Base-by-base conservation (phyloP, 2,113 vertebrate species). In the Anolis carolinensis region DNA sequence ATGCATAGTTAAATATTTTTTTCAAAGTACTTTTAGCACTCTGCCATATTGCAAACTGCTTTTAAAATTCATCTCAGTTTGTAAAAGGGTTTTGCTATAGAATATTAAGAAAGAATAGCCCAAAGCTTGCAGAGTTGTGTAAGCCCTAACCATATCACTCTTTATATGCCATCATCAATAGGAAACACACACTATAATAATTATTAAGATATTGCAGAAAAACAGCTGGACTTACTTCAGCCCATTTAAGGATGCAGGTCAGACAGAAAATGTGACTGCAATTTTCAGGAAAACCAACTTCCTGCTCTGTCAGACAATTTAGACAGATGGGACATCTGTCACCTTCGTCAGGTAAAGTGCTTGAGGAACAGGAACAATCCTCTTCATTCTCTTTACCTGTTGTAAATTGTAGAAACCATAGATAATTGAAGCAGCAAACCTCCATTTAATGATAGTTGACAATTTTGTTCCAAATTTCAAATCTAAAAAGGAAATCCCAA, bases 231-330 rank as follows among this genome's bases (percentile, higher is more conserved):
- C 93, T 97, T 95, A 99, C 99, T 97, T 99, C 97, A 88, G 98
- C 98, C 99, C 98, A 99, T 30, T 97, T 98, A 89, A 99, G 96
- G 92, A 99, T 98, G 90, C 98, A 99, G 90, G 96, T 89, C 85
- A 98, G 94, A 94, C 99, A 99, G 95, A 99, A 99, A 91, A 97
- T 93, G 84, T 99, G 98, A 94, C 92, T 97, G 96, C 99, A 99
- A 94, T 95, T 97, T 95, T 99, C 97, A 9, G 98, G 98, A 94
- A 98, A 97, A 85, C 97, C 98, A 75, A 97, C 93, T 92, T 98
- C 98, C 52, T 96, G 95, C 32, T 95, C 96, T 30, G 94, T 94
- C 85, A 97, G 95, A 87, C 95, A 92, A 82, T 96, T 98, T 91
- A 99, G 96, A 93, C 99, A 99, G 94, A 99, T 99, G 11, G 98